phyloP scores from a whole-genome alignment of 2,797 vertebrate genomes.

The Megaceryle alcyon region DNA sequence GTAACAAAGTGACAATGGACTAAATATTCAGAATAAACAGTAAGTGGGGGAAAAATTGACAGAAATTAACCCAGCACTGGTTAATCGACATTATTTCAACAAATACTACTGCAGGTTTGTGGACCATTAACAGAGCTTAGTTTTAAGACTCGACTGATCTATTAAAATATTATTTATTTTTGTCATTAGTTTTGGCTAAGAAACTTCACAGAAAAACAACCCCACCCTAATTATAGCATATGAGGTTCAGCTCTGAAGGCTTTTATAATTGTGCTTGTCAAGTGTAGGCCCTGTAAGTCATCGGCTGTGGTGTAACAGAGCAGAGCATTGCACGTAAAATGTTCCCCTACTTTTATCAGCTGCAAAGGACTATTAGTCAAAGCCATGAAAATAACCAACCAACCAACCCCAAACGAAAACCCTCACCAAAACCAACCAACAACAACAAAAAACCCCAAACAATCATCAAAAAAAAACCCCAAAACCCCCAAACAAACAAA shows the following conservation, averaged over 20 bases:
- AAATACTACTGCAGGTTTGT: background rate
- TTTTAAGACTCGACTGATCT: background rate
- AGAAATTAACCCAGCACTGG: background rate
- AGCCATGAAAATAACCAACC: background rate
- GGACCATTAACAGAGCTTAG: background rate
- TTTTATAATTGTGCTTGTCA: background rate
- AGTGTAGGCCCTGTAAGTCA: accelerated
- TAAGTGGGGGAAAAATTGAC: background rate
- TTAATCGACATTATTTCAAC: background rate
- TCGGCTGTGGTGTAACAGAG: background rate
- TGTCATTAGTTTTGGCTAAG: background rate
- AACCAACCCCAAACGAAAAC: background rate
- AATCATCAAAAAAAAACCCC: too few relatives aligned
- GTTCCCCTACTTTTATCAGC: background rate
- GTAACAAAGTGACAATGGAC: background rate
- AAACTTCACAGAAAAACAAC: background rate
- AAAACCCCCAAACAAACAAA: too few relatives aligned
- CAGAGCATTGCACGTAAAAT: background rate
- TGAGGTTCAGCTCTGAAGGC: background rate
- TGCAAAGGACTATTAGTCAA: background rate
- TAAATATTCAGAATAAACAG: background rate
- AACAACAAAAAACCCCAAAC: too few relatives aligned
- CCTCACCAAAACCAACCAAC: too few relatives aligned
- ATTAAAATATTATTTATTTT: background rate
- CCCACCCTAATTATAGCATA: background rate